phyloP scores from a whole-genome alignment of 2,888 invertebrate species.

The Ceramica pisi region DNA sequence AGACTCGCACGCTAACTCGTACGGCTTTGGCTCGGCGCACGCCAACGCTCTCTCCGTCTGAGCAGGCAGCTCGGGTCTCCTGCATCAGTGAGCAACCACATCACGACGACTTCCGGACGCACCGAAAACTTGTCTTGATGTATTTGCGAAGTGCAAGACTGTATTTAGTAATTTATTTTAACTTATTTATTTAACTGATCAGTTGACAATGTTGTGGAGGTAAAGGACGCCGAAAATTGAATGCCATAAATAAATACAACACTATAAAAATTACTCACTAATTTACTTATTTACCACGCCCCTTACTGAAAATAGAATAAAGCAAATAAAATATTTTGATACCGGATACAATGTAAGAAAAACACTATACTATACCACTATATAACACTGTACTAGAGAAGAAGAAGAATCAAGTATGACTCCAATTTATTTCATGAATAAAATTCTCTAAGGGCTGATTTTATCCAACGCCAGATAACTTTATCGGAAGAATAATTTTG shows the following conservation, averaged over 20 bases:
- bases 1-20: slow-evolving; percentile 78
- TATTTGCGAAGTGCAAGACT: slow-evolving; percentile 78
- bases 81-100: slow-evolving; percentile 77
- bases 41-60: slow-evolving; percentile 80
- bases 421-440: too few species aligned
- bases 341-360: too few species aligned
- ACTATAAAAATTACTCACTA: slow-evolving; percentile 48
- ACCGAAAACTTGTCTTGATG: slow-evolving; percentile 86
- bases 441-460: too few species aligned
- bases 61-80: slow-evolving; percentile 50
- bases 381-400: too few species aligned
- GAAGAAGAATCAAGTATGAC: too few species aligned
- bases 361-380: too few species aligned
- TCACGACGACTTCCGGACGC: slow-evolving; percentile 83
- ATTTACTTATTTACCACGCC: slow-evolving; percentile 1
- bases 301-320: not conserved
- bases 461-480: too few species aligned
- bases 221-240: slow-evolving; percentile 29
- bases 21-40: slow-evolving; percentile 77
- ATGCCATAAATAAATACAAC: slow-evolving; percentile 54
- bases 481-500: too few species aligned
- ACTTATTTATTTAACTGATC: slow-evolving; percentile 67
- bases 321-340: too few species aligned
- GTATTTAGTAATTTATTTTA: slow-evolving; percentile 73
- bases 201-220: slow-evolving; percentile 46